Base-by-base conservation (phyloP, 2,797 vertebrate genomes). In the Sparus aurata region DNA sequence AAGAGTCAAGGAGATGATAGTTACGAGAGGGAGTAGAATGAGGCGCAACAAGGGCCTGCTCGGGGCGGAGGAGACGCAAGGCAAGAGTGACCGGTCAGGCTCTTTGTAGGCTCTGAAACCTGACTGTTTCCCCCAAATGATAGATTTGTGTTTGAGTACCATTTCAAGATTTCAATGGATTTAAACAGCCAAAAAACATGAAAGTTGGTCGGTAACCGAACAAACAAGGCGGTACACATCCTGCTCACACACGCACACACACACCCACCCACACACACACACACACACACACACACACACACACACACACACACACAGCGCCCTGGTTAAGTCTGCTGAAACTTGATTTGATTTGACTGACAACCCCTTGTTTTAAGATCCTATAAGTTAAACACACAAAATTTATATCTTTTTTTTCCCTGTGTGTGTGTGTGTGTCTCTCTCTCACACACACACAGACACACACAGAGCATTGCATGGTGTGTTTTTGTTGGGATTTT, bases 401-500 rank as follows among this genome's bases (percentile, higher is more conserved):
- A 63, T 65, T 66, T 60, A 67, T 63, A 54, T 65, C 49, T 54
- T 65, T 63, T 23, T 20, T 30, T 34, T 30, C 34, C 34, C 12
- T 38, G 34, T 38, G 34, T 38, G 34, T 66, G 11, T 69, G 12
- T 65, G 25, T 69, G 9, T 69, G 5, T 66, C 22, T 50, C 47
- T 15, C 25, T 43, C 60, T 17, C 27, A 38, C 62, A 65, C 23
- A 75, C 53, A 43, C 52, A 63, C 23, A 61, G 23, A 55, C 38
- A 76, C 79, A 85, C 84, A 91, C 79, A 87, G 81, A 89, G 87
- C 85, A 90, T 93, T 75, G 93, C 90, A 91, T 85, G 89, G 91
- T 92, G 89, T 90, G 90, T 93, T 92, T 94, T 94, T 93, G 87
- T 91, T 94, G 89, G 90, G 86, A 92, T 94, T 95, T 94, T 95